Evolutionary conservation across 2,113 vertebrate species (phyloP).

Genomic region (Pyrgilauda ruficollis): DNA sequence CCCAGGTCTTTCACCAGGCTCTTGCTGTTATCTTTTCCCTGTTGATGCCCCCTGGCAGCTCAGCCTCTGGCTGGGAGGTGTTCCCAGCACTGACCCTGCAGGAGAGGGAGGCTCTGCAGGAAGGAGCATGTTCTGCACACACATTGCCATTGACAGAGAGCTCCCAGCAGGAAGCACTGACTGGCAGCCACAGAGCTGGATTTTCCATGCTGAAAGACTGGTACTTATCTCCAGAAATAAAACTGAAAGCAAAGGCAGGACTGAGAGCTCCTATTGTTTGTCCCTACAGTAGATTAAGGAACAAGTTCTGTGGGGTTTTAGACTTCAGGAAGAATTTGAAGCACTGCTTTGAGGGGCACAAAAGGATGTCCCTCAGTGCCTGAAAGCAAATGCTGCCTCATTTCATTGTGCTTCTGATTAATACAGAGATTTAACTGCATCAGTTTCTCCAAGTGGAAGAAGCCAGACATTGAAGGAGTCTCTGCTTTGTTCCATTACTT

Average conservation of each 20-base stretch:
- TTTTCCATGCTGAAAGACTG: not conserved
- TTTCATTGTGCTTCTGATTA: constrained; percentile 11
- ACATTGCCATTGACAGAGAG: not conserved
- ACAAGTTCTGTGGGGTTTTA: not conserved
- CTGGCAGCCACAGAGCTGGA: not conserved
- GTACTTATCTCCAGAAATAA: not conserved
- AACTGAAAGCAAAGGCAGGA: not conserved
- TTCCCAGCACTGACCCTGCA: not conserved
- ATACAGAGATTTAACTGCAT: constrained; percentile 17
- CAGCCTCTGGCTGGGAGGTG: not conserved
- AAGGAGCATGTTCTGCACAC: not conserved
- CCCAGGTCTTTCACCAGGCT: not conserved
- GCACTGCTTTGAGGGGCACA: not conserved
- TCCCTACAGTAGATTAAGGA: not conserved
- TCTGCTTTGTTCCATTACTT: constrained; percentile 18
- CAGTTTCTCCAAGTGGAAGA: constrained; percentile 35
- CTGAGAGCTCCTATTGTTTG: constrained; percentile 5
- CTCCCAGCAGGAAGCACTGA: not conserved
- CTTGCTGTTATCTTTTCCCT: not conserved
- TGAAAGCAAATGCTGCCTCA: constrained; percentile 14
- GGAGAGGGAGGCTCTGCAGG: not conserved
- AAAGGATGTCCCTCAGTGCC: not conserved
- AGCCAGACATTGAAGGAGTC: not conserved
- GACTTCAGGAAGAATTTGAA: not conserved
- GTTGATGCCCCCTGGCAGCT: not conserved